Base-by-base conservation (phyloP, 2,888 invertebrate genomes). In the Lasioglossum malachurum region DNA sequence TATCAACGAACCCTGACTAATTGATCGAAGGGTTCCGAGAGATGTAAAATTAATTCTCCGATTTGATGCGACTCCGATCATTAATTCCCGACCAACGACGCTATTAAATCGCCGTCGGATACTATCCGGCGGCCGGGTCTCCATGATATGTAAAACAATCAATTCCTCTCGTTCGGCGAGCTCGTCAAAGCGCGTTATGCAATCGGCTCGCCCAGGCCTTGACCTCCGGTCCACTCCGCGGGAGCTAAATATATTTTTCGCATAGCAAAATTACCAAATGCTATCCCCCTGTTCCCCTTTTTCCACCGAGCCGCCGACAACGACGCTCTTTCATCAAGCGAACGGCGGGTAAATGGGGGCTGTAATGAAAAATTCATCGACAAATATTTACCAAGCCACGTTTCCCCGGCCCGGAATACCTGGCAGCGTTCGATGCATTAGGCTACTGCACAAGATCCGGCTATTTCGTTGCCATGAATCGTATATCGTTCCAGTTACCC, bases 91-190 rank as follows among this genome's bases (percentile, higher is more conserved):
- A 35, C 38, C 44, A 46, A 49, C 38, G 23, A 46, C 27, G 31
- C 46, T 16, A 49, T 69, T 38, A n/a, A 74, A 35, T 38, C 19
- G 53, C 4, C 7, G 12, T 46, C 12, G n/a, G 4, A 71, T n/a
- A 7, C 49, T 23, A 16, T 35, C 16, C 10, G 19, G 0, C 19
- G 19, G 0, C 60, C 27, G 27, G 46, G n/a, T 49, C 41, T 64
- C 74, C 60, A 8, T 41, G 76, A 84, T 84, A 84, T 67, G 75
- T 64, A 72, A 79, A 73, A 75, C 64, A 79, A 85, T 67, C 78
- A 79, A 79, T 79, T 38, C 64, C 74, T 27, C 46, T 49, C 27
- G 73, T 35, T 46, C 16, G 75, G 31, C 8, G 14, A 38, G 41
- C 44, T 27, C 19, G n/a, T 57, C 75, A 49, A 67, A 83, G 75